These are phyloP conservation scores for Tupaia chinensis DNA, from an alignment of 2,113 vertebrate species.

Conservation along the genomic window DNA sequence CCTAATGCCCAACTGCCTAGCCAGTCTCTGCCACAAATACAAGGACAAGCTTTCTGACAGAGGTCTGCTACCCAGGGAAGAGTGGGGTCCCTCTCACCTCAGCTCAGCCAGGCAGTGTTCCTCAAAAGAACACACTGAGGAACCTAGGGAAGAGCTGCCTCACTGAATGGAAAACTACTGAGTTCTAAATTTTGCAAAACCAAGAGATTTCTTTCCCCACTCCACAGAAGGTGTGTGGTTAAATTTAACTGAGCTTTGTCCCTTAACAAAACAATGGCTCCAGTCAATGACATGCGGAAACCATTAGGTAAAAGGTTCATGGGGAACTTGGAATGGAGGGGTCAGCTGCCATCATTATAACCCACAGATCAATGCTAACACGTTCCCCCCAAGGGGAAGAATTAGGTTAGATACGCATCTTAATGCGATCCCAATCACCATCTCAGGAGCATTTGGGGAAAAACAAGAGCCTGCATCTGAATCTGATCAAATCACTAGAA, in stretches of 20 bases:
- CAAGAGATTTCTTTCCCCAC: background rate
- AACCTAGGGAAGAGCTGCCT: background rate
- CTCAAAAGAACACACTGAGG: background rate
- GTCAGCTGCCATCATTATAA: background rate
- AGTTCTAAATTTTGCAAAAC: constrained; percentile 11
- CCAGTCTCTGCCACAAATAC: too few species aligned
- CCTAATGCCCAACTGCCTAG: too few species aligned
- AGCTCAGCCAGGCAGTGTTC: background rate
- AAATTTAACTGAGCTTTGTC: background rate
- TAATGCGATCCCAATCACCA: background rate
- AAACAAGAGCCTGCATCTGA: background rate
- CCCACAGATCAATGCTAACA: background rate
- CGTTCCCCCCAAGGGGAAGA: background rate
- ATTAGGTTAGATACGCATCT: background rate
- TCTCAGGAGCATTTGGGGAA: background rate
- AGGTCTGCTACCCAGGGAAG: background rate
- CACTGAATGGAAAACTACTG: background rate
- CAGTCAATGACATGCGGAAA: background rate
- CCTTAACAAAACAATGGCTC: background rate
- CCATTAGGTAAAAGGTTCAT: background rate
- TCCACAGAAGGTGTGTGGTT: background rate
- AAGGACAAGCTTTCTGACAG: background rate
- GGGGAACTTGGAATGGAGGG: background rate
- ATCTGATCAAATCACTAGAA: background rate
- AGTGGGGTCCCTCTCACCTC: background rate